Evolutionary conservation across 1,140 invertebrate species (phyloP), one percentile per base, ranked within the genome.

Genomic region (Ditylenchus dipsaci): DNA sequence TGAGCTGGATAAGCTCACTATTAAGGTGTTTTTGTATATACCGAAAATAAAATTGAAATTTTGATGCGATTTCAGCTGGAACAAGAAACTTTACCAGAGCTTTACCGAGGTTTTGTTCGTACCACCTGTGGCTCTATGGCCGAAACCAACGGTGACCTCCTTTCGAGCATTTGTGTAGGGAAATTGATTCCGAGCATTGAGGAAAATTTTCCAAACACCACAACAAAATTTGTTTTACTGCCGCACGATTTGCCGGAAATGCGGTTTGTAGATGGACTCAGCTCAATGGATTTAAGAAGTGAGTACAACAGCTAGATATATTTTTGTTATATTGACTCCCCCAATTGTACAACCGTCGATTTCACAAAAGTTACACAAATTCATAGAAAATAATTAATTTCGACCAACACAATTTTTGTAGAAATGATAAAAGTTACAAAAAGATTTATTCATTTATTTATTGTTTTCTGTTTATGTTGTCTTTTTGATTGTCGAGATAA

Each of bases 221-320:
- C 80, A 0, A 81, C 81, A 23, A 83, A 78, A 17, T 81, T 81
- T 72, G 69, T 76, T 29, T 58, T 81, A 42, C 57, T 81, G 15
- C 78, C 81, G 3, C 77, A 82, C 58, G 69, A 68, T 7, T 38
- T 81, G 23, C 79, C 79, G 1, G 79, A 81, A 66, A 69, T 81
- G 15, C 47, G 30, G 23, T 81, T 81, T 66, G 72, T 65, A 23
- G 71, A 81, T n/a, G 79, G 75, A 21, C 38, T 74, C 15, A 72
- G 74, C 21, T 73, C 79, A n/a, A 81, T 81, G 63, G 73, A 81
- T 63, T 19, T 82, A 17, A 65, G 53, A 53, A 80, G 80, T 80
- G 58, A 15, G 45, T 65, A 59, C 11, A 59, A n/a, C n/a, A n/a
- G n/a, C n/a, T n/a, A n/a, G n/a, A n/a, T n/a, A n/a, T n/a, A n/a